phyloP scores from a whole-genome alignment of 2,113 vertebrate species.

The Irena cyanogastra region DNA sequence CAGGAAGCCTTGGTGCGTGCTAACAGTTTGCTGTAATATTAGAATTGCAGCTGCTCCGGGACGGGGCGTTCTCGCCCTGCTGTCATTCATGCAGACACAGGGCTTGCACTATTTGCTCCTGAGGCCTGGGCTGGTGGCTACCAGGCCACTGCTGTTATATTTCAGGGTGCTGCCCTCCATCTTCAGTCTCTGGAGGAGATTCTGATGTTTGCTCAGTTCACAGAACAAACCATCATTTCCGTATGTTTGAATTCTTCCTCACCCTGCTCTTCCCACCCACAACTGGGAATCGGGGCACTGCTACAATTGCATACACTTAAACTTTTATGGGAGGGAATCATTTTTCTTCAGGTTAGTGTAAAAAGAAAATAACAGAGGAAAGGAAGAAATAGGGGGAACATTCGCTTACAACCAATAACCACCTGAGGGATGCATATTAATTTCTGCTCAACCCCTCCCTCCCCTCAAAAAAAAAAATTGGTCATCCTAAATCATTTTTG shows the following conservation, averaged over 20 bases:
- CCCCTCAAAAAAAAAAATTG: not conserved
- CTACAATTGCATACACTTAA: not conserved
- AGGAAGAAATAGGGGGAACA: not conserved
- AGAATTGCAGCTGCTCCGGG: constrained; percentile 21
- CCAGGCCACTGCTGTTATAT: fast-evolving
- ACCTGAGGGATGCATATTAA: not conserved
- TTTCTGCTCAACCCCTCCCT: not conserved
- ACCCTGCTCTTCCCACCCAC: not conserved
- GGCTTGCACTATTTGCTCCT: not conserved
- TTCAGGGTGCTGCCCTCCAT: not conserved
- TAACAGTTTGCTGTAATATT: not conserved
- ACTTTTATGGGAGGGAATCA: not conserved
- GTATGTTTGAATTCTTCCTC: not conserved
- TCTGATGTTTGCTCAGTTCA: not conserved
- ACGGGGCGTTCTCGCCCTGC: not conserved
- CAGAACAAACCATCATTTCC: not conserved
- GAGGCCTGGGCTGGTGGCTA: not conserved
- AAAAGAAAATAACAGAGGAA: not conserved
- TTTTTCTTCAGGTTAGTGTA: not conserved
- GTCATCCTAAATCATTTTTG: not conserved
- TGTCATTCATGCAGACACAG: not conserved
- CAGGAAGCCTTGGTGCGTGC: not conserved
- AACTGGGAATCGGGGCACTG: not conserved
- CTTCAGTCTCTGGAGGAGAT: not conserved
- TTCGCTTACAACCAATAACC: not conserved